Evolutionary conservation across 2,797 vertebrate species (phyloP), one percentile per base, ranked within the genome.

Genomic region (Antennarius maculatus): DNA sequence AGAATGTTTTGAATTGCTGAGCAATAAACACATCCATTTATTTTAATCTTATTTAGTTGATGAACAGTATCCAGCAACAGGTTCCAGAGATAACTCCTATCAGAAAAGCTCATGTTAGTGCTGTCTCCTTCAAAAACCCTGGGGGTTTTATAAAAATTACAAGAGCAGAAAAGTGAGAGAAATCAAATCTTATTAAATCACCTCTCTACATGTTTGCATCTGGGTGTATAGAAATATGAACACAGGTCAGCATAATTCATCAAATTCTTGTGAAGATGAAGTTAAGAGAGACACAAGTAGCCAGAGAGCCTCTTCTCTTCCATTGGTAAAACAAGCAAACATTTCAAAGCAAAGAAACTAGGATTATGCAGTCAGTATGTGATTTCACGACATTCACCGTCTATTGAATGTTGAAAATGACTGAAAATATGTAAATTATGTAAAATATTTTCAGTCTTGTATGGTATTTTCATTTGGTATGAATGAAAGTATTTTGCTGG

Each of bases 1-100:
- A 57, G 42, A 63, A 74, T 80, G 60, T 74, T 84, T 79, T 74
- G 46, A 73, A 80, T 72, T 84, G 71, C 60, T 53, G 41, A 16
- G 74, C 66, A 61, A 47, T 52, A 65, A 67, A 79, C 51, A 49
- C 52, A 61, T 46, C 17, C 0, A 46, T 80, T 74, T 66, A 28
- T 60, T 56, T 72, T 61, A 71, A 75, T 67, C 61, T 74, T 60
- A 72, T 77, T 81, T 61, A 55, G 31, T 7, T 31, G 43, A 31
- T 18, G 52, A 50, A 52, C 18, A 0, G 47, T 39, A 42, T 77
- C 48, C 55, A 42, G 28, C 6, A 23, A 17, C 13, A 17, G 53
- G 23, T 64, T 69, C 51, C 42, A 61, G 27, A 54, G 5, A 60
- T 39, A 16, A 29, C 54, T 54, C 42, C 23, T 43, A 31, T 53